Base-by-base conservation (phyloP, 2,797 vertebrate genomes). In the Enteromius unitaeniatus region DNA sequence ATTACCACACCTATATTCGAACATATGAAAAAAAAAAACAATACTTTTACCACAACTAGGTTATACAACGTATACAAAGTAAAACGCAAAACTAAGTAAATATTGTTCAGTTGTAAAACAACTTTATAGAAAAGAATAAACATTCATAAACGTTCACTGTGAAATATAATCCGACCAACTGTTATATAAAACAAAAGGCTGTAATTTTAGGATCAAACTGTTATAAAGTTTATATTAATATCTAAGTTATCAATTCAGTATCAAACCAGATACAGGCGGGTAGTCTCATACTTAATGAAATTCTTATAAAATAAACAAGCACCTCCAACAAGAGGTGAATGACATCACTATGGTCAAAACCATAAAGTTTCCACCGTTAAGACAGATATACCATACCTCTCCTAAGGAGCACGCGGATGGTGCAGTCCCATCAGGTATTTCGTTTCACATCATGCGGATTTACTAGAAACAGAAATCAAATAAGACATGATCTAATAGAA, bases 301-400 rank as follows among this genome's bases (percentile, higher is more conserved):
- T 69, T 73, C 53, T 23, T 82, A 51, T 47, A 77, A 67, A 76
- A 68, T 26, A 75, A 60, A 76, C 62, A 31, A 69, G 23, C 51
- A 77, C 81, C 74, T 83, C 73, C 23, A 55, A 68, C 21, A 83
- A 5, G 49, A 77, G 81, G 73, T 77, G 51, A 77, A 77, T 47
- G 62, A 83, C 47, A 47, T 21, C 47, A 77, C 11, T 83, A 77
- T 17, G 62, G 13, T 69, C 74, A 69, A 77, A 77, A 58, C 23
- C 81, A 83, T 69, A 58, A 51, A 9, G 37, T 40, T 26, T 51
- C 45, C 81, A 62, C 45, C 3, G 5, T 73, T 64, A 40, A 82
- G 60, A 64, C 47, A 19, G 28, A 74, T 4, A 19, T 23, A 65
- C 40, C 1, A 34, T 83, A 34, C 58, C 17, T 49, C 77, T 69